Conservation (phyloP, 2,888 invertebrate species). For the Sinelater perroti region DNA sequence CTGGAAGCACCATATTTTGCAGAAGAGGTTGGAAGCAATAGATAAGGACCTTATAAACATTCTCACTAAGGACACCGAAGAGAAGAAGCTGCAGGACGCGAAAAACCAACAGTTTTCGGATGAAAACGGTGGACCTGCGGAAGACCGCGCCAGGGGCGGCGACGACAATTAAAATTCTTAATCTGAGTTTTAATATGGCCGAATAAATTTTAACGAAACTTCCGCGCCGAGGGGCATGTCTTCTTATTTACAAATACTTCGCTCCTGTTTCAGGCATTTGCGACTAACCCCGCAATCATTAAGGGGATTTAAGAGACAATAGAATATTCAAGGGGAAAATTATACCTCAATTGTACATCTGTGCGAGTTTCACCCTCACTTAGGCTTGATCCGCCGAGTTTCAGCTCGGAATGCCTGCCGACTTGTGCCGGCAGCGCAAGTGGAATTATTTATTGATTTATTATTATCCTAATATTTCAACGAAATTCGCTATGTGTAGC, state of each 20-base stretch:
- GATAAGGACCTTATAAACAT: conserved; percentile 33
- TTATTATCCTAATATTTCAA: no score
- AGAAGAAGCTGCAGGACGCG: conserved; percentile 5
- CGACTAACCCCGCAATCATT: conserved; percentile 50
- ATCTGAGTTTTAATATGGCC: background rate
- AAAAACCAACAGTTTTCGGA: conserved; percentile 5
- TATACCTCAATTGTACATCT: conserved; percentile 57
- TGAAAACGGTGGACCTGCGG: conserved; percentile 1
- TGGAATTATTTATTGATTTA: conserved; percentile 2
- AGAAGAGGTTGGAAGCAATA: conserved; percentile 35
- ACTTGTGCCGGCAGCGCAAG: no score
- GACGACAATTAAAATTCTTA: background rate
- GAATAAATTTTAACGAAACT: conserved; percentile 7
- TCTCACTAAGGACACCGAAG: conserved; percentile 12
- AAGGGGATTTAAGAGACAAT: conserved; percentile 58
- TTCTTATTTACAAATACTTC: conserved; percentile 34
- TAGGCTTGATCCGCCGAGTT: conserved; percentile 29
- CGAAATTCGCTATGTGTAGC: no score
- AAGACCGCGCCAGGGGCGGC: background rate
- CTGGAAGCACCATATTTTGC: conserved; percentile 36
- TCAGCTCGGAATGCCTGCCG: conserved; percentile 19
- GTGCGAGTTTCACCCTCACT: conserved; percentile 49
- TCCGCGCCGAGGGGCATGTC: conserved; percentile 4
- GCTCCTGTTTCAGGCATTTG: conserved; percentile 32
- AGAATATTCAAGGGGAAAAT: conserved; percentile 58